These are phyloP conservation scores for Argyrosomus japonicus DNA, from an alignment of 2,113 vertebrate genomes.

Conservation along the genomic window DNA sequence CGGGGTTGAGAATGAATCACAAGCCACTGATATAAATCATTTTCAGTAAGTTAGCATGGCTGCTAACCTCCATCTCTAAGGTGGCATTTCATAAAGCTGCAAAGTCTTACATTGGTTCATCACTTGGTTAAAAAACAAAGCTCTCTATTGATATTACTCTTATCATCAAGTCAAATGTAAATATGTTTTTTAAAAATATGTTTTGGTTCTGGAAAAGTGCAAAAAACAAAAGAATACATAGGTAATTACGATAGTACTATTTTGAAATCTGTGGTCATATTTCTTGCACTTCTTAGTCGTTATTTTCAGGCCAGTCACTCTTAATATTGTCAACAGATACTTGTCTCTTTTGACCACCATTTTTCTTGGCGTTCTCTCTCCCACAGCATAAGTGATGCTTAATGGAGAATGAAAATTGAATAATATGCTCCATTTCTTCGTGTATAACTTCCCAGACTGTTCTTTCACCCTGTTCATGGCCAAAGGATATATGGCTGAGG, in stretches of 20 bases:
- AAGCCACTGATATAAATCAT: background rate
- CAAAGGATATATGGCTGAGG: constrained; percentile 6
- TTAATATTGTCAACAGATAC: constrained; percentile 32
- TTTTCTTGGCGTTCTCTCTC: constrained; percentile 26
- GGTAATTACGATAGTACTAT: background rate
- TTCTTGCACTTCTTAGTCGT: background rate
- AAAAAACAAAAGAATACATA: background rate
- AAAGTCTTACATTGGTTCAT: background rate
- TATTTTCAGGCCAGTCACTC: constrained; percentile 33
- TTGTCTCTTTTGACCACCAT: constrained; percentile 25
- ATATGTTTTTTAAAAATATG: background rate
- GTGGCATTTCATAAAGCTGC: background rate
- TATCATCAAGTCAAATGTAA: background rate
- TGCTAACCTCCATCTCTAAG: background rate
- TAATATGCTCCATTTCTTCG: constrained; percentile 51
- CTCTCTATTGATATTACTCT: background rate
- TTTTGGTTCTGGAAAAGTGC: background rate
- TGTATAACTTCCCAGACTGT: constrained; percentile 37
- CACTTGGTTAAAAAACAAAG: background rate
- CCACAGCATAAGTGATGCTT: constrained; percentile 37
- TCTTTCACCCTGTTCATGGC: constrained; percentile 13
- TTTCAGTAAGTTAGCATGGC: background rate
- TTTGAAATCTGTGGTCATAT: background rate
- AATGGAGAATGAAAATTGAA: constrained; percentile 60
- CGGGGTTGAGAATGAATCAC: background rate